Conservation (phyloP, 2,113 vertebrate genomes). For the Ictalurus punctatus region DNA sequence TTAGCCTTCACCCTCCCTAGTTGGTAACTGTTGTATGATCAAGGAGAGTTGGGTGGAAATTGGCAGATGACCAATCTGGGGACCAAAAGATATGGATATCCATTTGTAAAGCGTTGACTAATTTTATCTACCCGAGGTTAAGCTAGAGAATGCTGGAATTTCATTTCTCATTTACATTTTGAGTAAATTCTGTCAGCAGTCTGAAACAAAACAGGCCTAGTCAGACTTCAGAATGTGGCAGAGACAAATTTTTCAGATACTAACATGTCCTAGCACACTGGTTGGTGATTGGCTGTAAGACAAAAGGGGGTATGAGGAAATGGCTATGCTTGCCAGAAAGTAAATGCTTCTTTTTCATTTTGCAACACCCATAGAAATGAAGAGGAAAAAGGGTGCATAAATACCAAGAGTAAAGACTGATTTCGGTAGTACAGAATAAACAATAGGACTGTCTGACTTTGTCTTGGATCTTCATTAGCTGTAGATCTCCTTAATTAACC, state of each 20-base stretch:
- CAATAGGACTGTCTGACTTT: neutral
- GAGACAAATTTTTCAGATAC: conserved; percentile 8
- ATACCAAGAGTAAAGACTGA: neutral
- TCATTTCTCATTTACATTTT: neutral
- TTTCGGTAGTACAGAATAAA: neutral
- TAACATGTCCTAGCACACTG: conserved; percentile 15
- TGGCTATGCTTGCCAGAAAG: neutral
- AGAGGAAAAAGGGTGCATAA: neutral
- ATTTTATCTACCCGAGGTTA: neutral
- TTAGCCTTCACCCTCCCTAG: neutral
- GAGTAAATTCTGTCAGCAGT: neutral
- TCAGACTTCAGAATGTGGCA: neutral
- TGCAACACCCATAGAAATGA: conserved; percentile 12
- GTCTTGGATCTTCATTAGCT: neutral
- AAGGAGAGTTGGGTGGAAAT: neutral
- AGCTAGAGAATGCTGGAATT: neutral
- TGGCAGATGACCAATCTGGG: neutral
- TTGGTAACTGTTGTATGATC: neutral
- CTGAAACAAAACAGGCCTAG: neutral
- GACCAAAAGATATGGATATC: neutral
- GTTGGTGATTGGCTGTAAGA: neutral
- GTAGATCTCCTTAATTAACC: neutral
- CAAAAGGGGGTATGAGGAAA: conserved; percentile 20
- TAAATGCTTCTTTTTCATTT: neutral
- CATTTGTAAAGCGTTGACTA: neutral